A percentile compares a stretch with the other conserved stretches of the same genome.
phyloP scores from a whole-genome alignment of 2,888 invertebrate genomes.

The Drepana falcataria region DNA sequence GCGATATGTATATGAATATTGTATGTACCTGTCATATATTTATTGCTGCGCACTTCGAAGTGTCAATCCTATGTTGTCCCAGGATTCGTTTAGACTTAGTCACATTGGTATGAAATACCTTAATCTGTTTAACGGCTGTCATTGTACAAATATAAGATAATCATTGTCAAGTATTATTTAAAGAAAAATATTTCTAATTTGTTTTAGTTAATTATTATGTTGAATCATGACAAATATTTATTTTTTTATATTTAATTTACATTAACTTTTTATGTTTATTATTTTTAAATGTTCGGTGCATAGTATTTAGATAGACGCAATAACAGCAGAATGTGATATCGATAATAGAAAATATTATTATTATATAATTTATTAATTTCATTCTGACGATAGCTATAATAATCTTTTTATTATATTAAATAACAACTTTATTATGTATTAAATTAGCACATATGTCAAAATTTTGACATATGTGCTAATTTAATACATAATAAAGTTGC shows the following conservation, averaged over 20 bases:
- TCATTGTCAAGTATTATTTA: conserved; percentile 63
- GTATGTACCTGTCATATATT: neutral
- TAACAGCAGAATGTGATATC: conserved; percentile 5
- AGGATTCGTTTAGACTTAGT: conserved; percentile 24
- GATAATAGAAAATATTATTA: neutral
- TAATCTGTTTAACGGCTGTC: conserved; percentile 48
- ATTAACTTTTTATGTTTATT: conserved; percentile 21
- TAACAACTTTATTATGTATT: too few species aligned
- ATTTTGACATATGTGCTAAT: too few species aligned
- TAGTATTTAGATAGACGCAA: conserved; percentile 33
- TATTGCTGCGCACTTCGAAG: too few species aligned
- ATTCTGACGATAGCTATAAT: neutral
- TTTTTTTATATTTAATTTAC: conserved; percentile 42
- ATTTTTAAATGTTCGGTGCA: conserved; percentile 41
- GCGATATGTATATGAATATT: conserved; percentile 4
- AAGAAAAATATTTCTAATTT: conserved; percentile 43
- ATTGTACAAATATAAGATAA: conserved; percentile 55
- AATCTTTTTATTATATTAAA: too few species aligned
- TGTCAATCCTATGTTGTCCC: neutral
- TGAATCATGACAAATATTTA: conserved; percentile 74
- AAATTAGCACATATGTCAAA: too few species aligned
- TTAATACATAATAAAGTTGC: too few species aligned
- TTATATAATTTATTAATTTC: neutral
- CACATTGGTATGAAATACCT: conserved; percentile 50
- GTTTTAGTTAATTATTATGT: conserved; percentile 52